Conservation (phyloP, 2,797 vertebrate genomes). For the Enteromius viviparus region DNA sequence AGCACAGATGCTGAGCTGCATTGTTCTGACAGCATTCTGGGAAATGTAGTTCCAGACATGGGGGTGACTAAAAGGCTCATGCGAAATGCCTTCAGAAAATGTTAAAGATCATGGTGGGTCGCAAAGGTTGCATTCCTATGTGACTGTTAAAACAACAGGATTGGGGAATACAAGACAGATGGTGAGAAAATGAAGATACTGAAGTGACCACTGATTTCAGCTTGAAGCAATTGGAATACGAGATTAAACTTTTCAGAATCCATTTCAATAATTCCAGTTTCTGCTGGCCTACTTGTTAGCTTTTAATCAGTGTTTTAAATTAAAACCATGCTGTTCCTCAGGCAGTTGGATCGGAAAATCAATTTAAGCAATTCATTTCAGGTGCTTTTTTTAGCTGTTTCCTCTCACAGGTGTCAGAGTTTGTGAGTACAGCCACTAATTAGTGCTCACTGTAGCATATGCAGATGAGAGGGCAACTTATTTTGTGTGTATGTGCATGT, state of each 20-base stretch:
- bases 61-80: constrained; percentile 24
- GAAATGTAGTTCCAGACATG: constrained; percentile 37
- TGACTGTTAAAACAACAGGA: constrained; percentile 19
- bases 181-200: constrained; percentile 33
- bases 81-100: constrained; percentile 29
- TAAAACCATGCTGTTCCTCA: constrained; percentile 61
- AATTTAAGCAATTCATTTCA: constrained; percentile 67
- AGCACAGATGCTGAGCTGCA: constrained; percentile 22
- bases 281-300: constrained; percentile 64
- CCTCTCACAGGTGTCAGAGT: constrained; percentile 61
- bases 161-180: constrained; percentile 16
- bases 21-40: constrained; percentile 36
- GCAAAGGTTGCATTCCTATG: neutral
- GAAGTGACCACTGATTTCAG: constrained; percentile 4
- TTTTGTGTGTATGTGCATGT: neutral
- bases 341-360: constrained; percentile 67
- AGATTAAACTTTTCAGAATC: constrained; percentile 40
- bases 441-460: constrained; percentile 51
- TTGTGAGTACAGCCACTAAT: constrained; percentile 63
- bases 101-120: neutral
- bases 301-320: constrained; percentile 66
- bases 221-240: constrained; percentile 4
- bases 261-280: constrained; percentile 51
- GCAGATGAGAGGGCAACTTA: constrained; percentile 39
- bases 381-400: constrained; percentile 64